Base-by-base conservation (phyloP, 2,113 vertebrate species). In the Chlorodrepanis virens region DNA sequence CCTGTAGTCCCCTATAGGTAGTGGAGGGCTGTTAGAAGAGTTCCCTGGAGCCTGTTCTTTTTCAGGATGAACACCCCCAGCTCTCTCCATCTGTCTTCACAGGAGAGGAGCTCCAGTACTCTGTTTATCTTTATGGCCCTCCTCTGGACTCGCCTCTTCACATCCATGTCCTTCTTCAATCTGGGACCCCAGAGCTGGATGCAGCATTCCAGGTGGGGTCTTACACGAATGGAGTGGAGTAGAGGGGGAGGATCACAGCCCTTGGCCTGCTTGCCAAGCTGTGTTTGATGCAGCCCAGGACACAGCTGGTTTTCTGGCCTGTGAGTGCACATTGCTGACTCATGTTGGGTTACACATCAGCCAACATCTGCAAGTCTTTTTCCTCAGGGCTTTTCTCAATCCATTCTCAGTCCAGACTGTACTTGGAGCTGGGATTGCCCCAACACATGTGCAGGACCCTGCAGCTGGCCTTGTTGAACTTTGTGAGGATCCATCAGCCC, bases 311-410 rank as follows among this genome's bases (percentile, higher is more conserved):
- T 35, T 40, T 79, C 29, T 18, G 29, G 33, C 9, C 29, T 64
- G 11, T n/a, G 21, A 40, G 50, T 9, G 14, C 5, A 37, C 22
- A 7, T 23, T 37, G 31, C 12, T 0, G 0, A 8, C 21, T 72
- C 44, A 7, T 7, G 11, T 14, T 31, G 17, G 20, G 25, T 24
- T 80, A 21, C 8, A 1, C 17, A 42, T 50, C 12, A 25, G 31
- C 9, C 28, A 33, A 42, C 42, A 49, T 2, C 11, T 18, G 8
- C 21, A 54, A 27, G 12, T 28, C 14, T 25, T 54, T 24, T 37
- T 37, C 52, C 27, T 50, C 22, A 27, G 44, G 22, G 10, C 21
- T 81, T 64, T 49, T 72, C 31, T 72, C 27, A 65, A 37, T 57
- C 31, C 12, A 5, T 37, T 65, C 27, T 50, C 44, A 65, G 14